Evolutionary conservation across 2,797 vertebrate genomes (phyloP).

Genomic region (Myotis daubentonii): DNA sequence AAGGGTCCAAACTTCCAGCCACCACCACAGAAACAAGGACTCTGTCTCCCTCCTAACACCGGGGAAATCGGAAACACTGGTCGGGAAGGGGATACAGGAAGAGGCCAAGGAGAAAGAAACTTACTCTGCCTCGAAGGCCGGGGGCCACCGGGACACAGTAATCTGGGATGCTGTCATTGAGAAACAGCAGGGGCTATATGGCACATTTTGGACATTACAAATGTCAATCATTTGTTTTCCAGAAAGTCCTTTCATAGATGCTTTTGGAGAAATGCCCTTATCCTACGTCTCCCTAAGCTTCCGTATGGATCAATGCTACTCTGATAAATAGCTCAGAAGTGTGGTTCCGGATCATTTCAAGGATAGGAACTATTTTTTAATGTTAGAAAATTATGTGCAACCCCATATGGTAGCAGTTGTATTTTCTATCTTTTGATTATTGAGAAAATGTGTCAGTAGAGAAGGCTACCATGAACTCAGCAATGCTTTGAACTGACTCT

Average conservation of each 20-base stretch:
- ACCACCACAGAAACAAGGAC: neutral
- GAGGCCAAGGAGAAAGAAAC: neutral
- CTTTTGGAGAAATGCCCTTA: neutral
- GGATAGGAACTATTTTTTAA: neutral
- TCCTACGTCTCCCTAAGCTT: neutral
- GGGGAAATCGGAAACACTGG: neutral
- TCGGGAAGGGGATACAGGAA: accelerated
- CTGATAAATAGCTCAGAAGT: neutral
- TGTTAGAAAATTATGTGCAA: neutral
- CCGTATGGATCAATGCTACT: neutral
- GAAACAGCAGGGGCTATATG: accelerated
- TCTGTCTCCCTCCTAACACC: neutral
- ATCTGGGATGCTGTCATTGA: neutral
- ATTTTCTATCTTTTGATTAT: neutral
- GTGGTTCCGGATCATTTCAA: neutral
- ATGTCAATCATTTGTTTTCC: neutral
- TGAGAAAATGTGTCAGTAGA: neutral
- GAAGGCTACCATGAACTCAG: neutral
- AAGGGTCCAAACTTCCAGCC: neutral
- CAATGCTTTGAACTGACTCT: neutral
- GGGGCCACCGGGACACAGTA: accelerated
- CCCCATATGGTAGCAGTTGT: neutral
- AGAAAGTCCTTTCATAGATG: neutral
- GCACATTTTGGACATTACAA: neutral
- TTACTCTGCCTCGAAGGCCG: neutral